These are phyloP conservation scores for Lasioglossum morio DNA, from an alignment of 2,888 invertebrate species.

Conservation along the genomic window DNA sequence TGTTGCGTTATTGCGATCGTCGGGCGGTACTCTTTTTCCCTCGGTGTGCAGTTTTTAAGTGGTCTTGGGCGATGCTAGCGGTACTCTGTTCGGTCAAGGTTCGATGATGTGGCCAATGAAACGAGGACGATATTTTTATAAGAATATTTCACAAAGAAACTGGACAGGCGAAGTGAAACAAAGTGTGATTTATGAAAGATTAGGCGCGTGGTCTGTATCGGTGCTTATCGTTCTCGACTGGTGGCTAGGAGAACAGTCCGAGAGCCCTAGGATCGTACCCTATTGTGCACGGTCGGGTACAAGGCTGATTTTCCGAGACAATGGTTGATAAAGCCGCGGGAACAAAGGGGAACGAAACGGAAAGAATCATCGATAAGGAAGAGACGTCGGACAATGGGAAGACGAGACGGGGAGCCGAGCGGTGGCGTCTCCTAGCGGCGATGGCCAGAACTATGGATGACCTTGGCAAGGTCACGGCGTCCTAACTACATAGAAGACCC, in stretches of 20 bases:
- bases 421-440: conserved; percentile 79
- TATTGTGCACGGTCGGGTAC: conserved; percentile 7
- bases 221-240: neutral
- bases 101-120: neutral
- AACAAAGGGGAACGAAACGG: conserved; percentile 13
- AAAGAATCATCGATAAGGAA: conserved; percentile 74
- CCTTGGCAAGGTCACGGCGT: conserved; percentile 83
- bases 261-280: neutral
- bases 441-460: conserved; percentile 81
- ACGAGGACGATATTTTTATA: too few relatives aligned
- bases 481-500: conserved; percentile 76
- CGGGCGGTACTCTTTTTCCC: too few relatives aligned
- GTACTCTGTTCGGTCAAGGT: neutral
- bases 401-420: conserved; percentile 52
- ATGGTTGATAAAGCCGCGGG: conserved; percentile 18
- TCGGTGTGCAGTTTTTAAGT: too few relatives aligned
- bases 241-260: neutral
- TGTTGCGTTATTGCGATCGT: neutral
- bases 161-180: too few relatives aligned
- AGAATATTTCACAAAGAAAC: too few relatives aligned
- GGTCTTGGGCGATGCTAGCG: too few relatives aligned
- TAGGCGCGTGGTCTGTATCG: too few relatives aligned
- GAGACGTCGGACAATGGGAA: conserved; percentile 59
- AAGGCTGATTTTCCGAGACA: conserved; percentile 2
- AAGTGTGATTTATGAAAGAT: too few relatives aligned